Evolutionary conservation across 2,113 vertebrate genomes (phyloP), one percentile per base, ranked within the genome.

Genomic region (Vulpes ferrilata): DNA sequence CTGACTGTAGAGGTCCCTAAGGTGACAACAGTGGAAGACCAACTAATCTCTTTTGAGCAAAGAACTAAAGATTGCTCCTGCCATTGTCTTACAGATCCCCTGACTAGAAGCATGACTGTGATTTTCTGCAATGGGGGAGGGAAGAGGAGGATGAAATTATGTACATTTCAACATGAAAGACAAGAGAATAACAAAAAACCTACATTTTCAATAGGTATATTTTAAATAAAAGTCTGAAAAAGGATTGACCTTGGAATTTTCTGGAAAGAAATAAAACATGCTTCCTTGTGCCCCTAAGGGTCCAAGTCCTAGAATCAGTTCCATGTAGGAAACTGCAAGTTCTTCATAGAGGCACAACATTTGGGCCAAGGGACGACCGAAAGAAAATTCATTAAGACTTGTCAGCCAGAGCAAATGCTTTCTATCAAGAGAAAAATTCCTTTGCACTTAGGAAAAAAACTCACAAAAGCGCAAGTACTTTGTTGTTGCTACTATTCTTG

Each of bases 141-240:
- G 9, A 3, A 11, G 0, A 25, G 35, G 23, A 53, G 23, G 32
- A 30, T 27, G 25, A 84, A 88, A 76, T 60, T 16, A 64, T 53
- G 3, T n/a, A n/a, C 32, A 93, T 82, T 69, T 86, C 22, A 64
- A 55, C 62, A 64, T 12, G 73, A 73, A 9, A 55, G 62, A 79
- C 30, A 27, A 16, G 9, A 55, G 43, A 62, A 48, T 62, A 55
- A 12, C 15, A 51, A 55, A 57, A 90, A 43, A 17, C 1, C 59
- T 85, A 60, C 4, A 43, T 79, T 95, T 93, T 53, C 13, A 89
- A 93, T 16, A 53, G 48, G 73, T 80, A 43, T 9, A 67, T 84
- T 82, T 90, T 35, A 91, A 93, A 53, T 88, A 35, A 94, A 89
- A 79, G 48, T 73, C 67, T 55, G 11, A 35, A 67, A 94, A 88